A percentile compares a stretch with the other conserved stretches of the same genome.
These are phyloP conservation scores for Coenobita brevimanus DNA, from an alignment of 1,140 invertebrate species.

Conservation along the genomic window DNA sequence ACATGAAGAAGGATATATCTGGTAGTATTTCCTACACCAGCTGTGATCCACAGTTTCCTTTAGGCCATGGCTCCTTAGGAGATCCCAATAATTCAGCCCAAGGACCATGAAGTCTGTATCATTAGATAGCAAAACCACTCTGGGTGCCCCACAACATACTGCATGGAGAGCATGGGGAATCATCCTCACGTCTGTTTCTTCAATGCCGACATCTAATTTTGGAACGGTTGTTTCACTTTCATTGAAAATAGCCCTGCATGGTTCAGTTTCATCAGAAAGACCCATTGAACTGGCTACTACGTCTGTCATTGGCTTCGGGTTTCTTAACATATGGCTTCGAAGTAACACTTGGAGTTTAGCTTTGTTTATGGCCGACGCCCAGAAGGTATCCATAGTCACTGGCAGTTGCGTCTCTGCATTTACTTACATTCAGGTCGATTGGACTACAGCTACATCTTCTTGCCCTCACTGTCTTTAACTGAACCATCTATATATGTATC, in stretches of 20 bases:
- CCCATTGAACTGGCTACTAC: too few relatives aligned
- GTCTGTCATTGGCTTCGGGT: too few relatives aligned
- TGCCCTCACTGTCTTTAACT: not conserved
- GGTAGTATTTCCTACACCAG: too few relatives aligned
- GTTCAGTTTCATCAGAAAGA: too few relatives aligned
- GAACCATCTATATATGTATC: too few relatives aligned
- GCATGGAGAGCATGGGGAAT: too few relatives aligned
- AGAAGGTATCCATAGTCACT: too few relatives aligned
- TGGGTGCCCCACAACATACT: not conserved
- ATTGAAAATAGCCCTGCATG: not conserved
- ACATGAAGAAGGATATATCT: constrained; percentile 12
- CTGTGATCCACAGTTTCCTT: not conserved
- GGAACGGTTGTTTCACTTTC: not conserved
- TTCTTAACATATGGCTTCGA: not conserved
- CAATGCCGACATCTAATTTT: not conserved
- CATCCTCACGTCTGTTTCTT: too few relatives aligned
- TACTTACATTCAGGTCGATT: not conserved
- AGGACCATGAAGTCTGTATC: constrained; percentile 3
- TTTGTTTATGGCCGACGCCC: too few relatives aligned
- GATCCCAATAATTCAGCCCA: too few relatives aligned
- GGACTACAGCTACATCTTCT: not conserved
- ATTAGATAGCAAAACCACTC: constrained; percentile 2
- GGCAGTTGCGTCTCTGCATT: constrained; percentile 12
- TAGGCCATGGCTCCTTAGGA: not conserved
- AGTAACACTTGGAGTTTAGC: constrained; percentile 14